Evolutionary conservation across 2,113 vertebrate genomes (phyloP), one percentile per base, ranked within the genome.

Genomic region (Brevimyrus niger): DNA sequence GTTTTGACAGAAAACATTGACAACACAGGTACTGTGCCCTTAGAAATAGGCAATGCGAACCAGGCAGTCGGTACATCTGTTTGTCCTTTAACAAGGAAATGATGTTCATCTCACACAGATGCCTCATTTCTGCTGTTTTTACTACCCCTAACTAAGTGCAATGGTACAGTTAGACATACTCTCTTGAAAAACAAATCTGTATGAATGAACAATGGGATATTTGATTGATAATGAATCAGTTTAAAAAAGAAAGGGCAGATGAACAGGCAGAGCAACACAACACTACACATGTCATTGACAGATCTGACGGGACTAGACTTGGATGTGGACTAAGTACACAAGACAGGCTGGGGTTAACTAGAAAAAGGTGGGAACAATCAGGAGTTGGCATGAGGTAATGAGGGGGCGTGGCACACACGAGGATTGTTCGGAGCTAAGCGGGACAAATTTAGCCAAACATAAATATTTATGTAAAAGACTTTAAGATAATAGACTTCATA

Each of bases 11-110:
- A 98, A 95, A 96, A 96, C 93, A 94, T 97, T 90, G 95, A 96
- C 93, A 97, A 95, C 61, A 95, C 96, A 97, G 97, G 96, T 97
- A 98, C 95, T 93, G 97, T 97, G 92, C 93, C 94, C 87, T 92
- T 95, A 90, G 91, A 91, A 94, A 89, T 97, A 97, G 96, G 97
- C 97, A 97, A 97, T 50, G 92, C 94, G 92, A 86, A 42, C 86
- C 73, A 92, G 91, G 91, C 89, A 87, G 87, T 73, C 89, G 92
- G 90, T n/a, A 51, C 89, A 89, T 92, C 42, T 90, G 88, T 88
- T 48, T 86, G 86, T 91, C 38, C 85, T 65, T 53, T 48, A 4
- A 46, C 31, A 51, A 86, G 44, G 85, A 27, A 19, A 31, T 23
- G 8, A 38, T 27, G 19, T 6, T 87, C 55, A 51, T 85, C 46